Percentiles rank a stretch among this genome's conserved stretches.
Evolutionary conservation across 2,113 vertebrate species (phyloP).

Genomic region (Mesitornis unicolor): DNA sequence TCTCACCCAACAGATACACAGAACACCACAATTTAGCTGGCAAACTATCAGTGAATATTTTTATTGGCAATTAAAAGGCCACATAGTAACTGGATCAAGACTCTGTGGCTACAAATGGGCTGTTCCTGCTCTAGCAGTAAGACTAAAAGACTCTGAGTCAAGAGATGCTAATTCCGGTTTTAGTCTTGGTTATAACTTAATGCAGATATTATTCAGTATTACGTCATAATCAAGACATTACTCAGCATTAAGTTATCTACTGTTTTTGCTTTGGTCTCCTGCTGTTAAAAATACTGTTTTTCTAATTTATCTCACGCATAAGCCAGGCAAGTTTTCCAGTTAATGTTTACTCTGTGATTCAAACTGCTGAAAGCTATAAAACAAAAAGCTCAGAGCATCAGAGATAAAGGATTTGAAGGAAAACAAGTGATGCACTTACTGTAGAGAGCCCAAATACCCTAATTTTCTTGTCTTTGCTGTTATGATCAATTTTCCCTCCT

Average conservation of each 20-base stretch:
- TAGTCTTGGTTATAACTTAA: neutral
- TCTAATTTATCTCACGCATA: neutral
- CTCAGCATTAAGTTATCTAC: neutral
- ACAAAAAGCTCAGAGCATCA: neutral
- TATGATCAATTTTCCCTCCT: slow-evolving; percentile 89
- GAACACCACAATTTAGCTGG: neutral
- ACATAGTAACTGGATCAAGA: neutral
- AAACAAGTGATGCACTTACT: slow-evolving; percentile 66
- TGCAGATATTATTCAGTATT: neutral
- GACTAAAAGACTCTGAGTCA: neutral
- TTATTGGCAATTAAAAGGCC: neutral
- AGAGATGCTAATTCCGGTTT: neutral
- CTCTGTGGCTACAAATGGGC: neutral
- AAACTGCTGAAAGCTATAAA: neutral
- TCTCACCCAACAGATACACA: neutral
- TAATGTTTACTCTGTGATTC: neutral
- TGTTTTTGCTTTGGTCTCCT: neutral
- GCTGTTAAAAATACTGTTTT: neutral
- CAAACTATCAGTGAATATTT: neutral
- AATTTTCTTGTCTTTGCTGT: slow-evolving; percentile 83
- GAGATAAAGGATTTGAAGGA: neutral
- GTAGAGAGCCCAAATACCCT: slow-evolving; percentile 87
- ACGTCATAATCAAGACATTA: neutral
- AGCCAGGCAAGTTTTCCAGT: neutral
- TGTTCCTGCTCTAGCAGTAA: neutral